These are phyloP conservation scores for Acyrthosiphon pisum DNA, from an alignment of 1,140 invertebrate species.

Conservation along the genomic window DNA sequence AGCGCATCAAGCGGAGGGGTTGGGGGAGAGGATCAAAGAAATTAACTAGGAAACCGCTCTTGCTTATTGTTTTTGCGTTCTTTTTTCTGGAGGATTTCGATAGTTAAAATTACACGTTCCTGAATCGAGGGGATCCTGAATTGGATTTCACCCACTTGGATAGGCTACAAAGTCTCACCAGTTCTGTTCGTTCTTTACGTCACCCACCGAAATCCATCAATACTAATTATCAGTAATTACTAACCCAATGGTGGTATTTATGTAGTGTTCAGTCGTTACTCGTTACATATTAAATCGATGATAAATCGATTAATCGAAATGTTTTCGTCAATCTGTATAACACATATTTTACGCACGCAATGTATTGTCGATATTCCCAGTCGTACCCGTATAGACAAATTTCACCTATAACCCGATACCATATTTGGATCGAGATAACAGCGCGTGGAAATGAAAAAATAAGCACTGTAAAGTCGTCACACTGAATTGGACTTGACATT, in stretches of 20 bases:
- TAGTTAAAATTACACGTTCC: background rate
- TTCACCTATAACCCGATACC: slow-evolving; percentile 11
- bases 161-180: background rate
- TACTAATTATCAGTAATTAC: background rate
- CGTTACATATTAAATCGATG: background rate
- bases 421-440: background rate
- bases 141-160: background rate
- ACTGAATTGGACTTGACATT: slow-evolving; percentile 32
- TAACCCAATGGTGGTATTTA: background rate
- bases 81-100: background rate
- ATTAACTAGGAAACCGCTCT: background rate
- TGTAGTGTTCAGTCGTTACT: background rate
- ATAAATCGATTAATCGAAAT: background rate
- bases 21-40: background rate
- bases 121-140: background rate
- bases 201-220: background rate
- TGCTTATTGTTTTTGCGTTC: background rate
- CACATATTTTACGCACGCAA: background rate
- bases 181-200: background rate
- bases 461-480: background rate
- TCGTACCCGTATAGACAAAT: background rate
- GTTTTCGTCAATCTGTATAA: background rate
- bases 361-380: background rate
- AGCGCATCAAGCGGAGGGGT: background rate
- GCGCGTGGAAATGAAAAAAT: background rate